Conservation (phyloP, 2,113 vertebrate species). For the Oreotragus oreotragus region DNA sequence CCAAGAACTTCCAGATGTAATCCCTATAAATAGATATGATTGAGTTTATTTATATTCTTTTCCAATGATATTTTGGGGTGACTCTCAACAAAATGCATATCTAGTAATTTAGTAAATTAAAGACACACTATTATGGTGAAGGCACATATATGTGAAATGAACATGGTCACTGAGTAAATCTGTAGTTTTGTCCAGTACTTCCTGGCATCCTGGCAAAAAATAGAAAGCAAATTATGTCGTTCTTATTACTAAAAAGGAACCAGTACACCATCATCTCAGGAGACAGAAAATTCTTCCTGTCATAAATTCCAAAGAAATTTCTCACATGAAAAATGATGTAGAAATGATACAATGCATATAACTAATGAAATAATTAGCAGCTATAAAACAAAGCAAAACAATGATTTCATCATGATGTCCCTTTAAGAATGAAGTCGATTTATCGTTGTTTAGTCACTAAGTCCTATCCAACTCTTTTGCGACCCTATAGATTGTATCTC, state of each 20-base stretch:
- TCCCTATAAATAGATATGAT: background rate
- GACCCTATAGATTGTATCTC: background rate
- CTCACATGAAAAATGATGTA: background rate
- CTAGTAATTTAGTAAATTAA: background rate
- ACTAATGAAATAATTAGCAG: background rate
- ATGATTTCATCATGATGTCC: background rate
- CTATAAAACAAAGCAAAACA: background rate
- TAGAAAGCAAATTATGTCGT: background rate
- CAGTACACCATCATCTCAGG: background rate
- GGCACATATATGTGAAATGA: background rate
- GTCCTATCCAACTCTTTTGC: background rate
- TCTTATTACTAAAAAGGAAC: background rate
- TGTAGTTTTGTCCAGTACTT: background rate
- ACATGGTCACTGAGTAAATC: background rate
- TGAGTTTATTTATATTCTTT: background rate
- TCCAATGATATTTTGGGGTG: background rate
- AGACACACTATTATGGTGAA: background rate
- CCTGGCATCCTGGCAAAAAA: background rate
- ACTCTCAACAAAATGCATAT: background rate
- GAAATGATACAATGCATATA: background rate
- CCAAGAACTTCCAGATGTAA: background rate
- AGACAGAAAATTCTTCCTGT: background rate
- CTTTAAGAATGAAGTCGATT: background rate
- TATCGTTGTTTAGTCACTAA: background rate
- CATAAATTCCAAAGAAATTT: background rate